Evolutionary conservation across 1,140 invertebrate genomes (phyloP).

Genomic region (Protaetia brevitarsis): DNA sequence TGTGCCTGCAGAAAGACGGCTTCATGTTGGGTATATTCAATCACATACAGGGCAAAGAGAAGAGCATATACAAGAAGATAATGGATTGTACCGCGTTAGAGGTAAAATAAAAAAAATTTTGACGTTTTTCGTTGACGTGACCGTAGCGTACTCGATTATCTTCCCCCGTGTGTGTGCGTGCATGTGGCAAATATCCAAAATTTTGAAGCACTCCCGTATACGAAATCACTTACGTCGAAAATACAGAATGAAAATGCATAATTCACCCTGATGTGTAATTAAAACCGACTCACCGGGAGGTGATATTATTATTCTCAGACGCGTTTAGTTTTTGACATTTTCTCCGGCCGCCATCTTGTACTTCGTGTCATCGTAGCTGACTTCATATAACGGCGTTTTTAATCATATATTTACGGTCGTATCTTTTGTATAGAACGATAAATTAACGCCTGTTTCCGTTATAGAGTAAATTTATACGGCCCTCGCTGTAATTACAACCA

Average conservation of each 20-base stretch:
- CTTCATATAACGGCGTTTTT: constrained; percentile 1
- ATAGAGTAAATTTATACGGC: not conserved
- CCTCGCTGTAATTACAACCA: too few relatives aligned
- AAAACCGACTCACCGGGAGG: not conserved
- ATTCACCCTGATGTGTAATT: too few relatives aligned
- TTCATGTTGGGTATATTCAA: constrained; percentile 57
- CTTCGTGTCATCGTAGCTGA: not conserved
- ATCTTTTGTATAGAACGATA: too few relatives aligned
- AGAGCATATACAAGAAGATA: constrained; percentile 48
- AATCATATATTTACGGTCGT: too few relatives aligned
- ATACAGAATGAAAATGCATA: too few relatives aligned
- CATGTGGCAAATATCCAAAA: constrained; percentile 2
- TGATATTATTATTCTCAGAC: not conserved
- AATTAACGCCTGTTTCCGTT: not conserved
- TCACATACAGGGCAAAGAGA: constrained; percentile 46
- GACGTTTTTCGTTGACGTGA: not conserved
- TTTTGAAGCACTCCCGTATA: not conserved
- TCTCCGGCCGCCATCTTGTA: not conserved
- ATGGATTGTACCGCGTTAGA: constrained; percentile 47
- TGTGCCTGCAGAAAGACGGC: constrained; percentile 57
- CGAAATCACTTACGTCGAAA: too few relatives aligned
- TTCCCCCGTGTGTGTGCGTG: too few relatives aligned
- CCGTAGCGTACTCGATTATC: not conserved
- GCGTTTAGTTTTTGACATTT: constrained; percentile 9
- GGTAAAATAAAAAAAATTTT: constrained; percentile 43